phyloP scores from a whole-genome alignment of 2,888 invertebrate species.

The Colostygia pectinataria region DNA sequence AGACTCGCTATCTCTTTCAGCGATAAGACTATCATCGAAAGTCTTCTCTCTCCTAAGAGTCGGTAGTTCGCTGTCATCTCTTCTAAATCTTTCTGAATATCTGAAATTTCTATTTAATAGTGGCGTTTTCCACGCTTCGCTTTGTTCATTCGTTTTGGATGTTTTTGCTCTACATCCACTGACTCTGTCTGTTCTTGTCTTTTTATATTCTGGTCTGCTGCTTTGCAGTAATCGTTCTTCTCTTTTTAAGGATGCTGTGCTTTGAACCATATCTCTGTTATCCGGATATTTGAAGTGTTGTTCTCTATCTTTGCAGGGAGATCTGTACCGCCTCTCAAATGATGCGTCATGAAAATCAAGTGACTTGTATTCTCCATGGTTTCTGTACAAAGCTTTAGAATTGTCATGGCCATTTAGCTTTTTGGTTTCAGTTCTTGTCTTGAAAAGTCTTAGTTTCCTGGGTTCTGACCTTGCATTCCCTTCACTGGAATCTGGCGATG shows the following conservation, averaged over 20 bases:
- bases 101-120: slow-evolving; percentile 74
- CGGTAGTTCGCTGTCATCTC: slow-evolving; percentile 63
- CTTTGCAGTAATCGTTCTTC: slow-evolving; percentile 76
- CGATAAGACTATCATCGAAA: slow-evolving; percentile 71
- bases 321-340: slow-evolving; percentile 72
- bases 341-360: slow-evolving; percentile 62
- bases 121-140: slow-evolving; percentile 76
- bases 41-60: slow-evolving; percentile 76
- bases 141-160: slow-evolving; percentile 67
- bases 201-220: slow-evolving; percentile 72
- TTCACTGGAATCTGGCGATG: slow-evolving; percentile 84
- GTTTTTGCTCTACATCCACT: slow-evolving; percentile 77
- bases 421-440: slow-evolving; percentile 88
- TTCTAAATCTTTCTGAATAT: slow-evolving; percentile 76
- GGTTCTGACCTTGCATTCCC: slow-evolving; percentile 75
- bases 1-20: slow-evolving; percentile 63
- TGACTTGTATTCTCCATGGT: slow-evolving; percentile 67
- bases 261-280: slow-evolving; percentile 70
- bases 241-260: slow-evolving; percentile 66
- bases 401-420: slow-evolving; percentile 70
- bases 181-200: slow-evolving; percentile 74
- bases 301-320: slow-evolving; percentile 73
- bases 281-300: slow-evolving; percentile 73
- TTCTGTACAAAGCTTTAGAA: slow-evolving; percentile 58
- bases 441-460: slow-evolving; percentile 86